Conservation (phyloP, 2,888 invertebrate species). For the Dolichopus griseipennis region DNA sequence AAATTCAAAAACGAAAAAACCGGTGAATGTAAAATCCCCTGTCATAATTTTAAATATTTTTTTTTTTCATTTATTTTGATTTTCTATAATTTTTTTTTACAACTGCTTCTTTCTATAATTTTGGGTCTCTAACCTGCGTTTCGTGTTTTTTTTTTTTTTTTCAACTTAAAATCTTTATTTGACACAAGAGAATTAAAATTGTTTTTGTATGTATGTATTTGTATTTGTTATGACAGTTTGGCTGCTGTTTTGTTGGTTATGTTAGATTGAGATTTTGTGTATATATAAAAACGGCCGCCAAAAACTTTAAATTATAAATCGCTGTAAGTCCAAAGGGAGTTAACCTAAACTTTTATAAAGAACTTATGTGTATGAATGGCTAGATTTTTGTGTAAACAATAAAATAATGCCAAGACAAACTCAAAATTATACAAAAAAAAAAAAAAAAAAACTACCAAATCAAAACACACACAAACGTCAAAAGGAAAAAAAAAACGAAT, state of each 20-base stretch:
- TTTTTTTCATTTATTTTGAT: too few species aligned
- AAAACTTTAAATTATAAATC: background rate
- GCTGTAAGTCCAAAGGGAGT: background rate
- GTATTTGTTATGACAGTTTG: too few species aligned
- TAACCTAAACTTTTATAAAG: background rate
- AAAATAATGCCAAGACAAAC: background rate
- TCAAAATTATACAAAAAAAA: background rate
- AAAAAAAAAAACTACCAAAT: too few species aligned
- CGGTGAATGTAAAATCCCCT: too few species aligned
- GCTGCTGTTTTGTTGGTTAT: background rate
- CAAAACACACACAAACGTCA: background rate
- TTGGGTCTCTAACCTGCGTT: background rate
- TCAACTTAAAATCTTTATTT: background rate
- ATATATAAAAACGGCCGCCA: background rate
- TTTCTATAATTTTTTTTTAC: too few species aligned
- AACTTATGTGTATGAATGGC: too few species aligned
- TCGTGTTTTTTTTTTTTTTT: background rate
- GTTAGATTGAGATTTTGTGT: background rate
- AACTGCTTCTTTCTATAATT: too few species aligned
- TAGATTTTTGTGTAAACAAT: background rate
- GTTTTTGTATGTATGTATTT: background rate
- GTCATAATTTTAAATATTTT: too few species aligned
- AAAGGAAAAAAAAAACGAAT: background rate
- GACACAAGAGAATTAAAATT: background rate
- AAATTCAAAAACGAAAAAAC: too few species aligned